Base-by-base conservation (phyloP, 2,888 invertebrate genomes). In the Amaurobius ferox region DNA sequence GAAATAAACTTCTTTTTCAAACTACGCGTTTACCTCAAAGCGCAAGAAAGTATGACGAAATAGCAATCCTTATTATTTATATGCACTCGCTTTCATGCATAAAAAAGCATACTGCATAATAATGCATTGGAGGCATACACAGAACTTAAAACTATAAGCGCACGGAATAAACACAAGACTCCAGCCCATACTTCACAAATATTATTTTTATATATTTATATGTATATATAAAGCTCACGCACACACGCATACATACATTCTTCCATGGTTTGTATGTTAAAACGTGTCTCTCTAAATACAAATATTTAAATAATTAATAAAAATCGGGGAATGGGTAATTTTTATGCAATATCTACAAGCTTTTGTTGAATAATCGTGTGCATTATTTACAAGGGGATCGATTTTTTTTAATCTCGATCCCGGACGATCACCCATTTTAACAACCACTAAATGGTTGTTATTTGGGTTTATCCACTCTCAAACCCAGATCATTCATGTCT, bases 261-360 rank as follows among this genome's bases (percentile, higher is more conserved):
- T 66, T 26, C 32, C 70, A 62, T 48, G 40, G 76, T 66, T 73
- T 35, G 35, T 74, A 81, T 68, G 81, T 81, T 76, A 81, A 76
- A 81, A 76, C 35, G 74, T 74, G 62, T 70, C 74, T 76, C 70
- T 76, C 74, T 81, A 81, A 35, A 68, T 81, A 81, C 64, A 80
- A 80, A 80, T 72, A 35, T 74, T 40, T 71, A 71, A 62, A 39
- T 61, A 68, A 74, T 62, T 73, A 77, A 71, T 83, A 83, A 83
- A 83, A 83, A 16, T 76, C 19, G 13, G 70, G 71, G 66, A 19
- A 64, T 29, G 64, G 44, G 66, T 35, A 19, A 72, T 39, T 19
- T 55, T 77, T 62, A 76, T 76, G 83, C 72, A 73, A 28, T 85
- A 85, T 85, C 85, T 85, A 85, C 85, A 85, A 85, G 85, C 85